Evolutionary conservation across 2,888 invertebrate genomes (phyloP).

Genomic region (Cantharis nigra): DNA sequence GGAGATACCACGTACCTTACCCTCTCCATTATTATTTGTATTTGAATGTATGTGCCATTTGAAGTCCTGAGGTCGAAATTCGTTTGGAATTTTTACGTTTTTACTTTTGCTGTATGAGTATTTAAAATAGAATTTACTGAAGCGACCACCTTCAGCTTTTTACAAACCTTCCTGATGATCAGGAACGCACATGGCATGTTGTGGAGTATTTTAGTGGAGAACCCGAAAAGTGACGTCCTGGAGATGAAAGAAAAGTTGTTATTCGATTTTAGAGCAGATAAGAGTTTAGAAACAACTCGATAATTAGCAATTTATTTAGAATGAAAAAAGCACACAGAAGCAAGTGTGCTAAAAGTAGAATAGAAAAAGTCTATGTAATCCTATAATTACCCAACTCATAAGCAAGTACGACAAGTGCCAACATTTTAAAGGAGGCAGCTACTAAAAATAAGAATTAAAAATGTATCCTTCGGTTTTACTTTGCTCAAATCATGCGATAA

Average conservation of each 20-base stretch:
- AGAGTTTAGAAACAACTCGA: not conserved
- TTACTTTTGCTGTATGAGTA: no score
- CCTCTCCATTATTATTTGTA: no score
- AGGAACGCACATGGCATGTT: no score
- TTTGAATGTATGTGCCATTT: no score
- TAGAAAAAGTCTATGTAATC: conserved; percentile 1
- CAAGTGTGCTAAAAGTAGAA: not conserved
- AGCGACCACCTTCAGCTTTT: no score
- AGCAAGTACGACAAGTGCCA: conserved; percentile 1
- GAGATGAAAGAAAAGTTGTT: not conserved
- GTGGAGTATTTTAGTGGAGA: no score
- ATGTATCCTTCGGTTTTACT: conserved; percentile 3
- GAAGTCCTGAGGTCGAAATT: no score
- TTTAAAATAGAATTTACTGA: no score
- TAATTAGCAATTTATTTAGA: not conserved
- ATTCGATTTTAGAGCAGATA: not conserved
- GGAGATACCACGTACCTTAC: no score
- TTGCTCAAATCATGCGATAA: not conserved
- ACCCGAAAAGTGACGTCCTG: not conserved
- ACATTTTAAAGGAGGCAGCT: not conserved
- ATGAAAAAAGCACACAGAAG: not conserved
- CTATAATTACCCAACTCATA: conserved; percentile 1
- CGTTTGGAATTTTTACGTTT: no score
- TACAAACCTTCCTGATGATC: no score
- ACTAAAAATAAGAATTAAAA: conserved; percentile 5